Evolutionary conservation across 2,113 vertebrate genomes (phyloP), one percentile per base, ranked within the genome.

Genomic region (Conger conger): DNA sequence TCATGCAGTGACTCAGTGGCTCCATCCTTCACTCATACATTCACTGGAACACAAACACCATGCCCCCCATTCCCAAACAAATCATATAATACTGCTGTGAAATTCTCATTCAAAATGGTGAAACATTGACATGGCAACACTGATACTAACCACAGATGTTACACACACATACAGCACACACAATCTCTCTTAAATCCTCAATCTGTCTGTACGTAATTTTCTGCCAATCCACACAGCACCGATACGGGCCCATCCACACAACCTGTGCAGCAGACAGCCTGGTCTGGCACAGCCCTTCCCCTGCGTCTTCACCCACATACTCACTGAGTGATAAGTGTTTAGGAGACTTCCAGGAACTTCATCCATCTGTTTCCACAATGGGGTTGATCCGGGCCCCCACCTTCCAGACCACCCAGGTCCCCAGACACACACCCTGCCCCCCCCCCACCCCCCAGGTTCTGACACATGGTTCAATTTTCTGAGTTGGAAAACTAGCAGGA

Each of bases 331-430:
- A 80, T 83, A 84, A 84, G 81, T 33, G 77, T 5, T 84, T 92
- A 84, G 85, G 86, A 87, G 88, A 95, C 93, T 95, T 93, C 93
- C 92, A 94, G 92, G 95, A 93, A 96, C 93, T 93, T 94, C 91
- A 90, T 91, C 88, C 93, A 94, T 93, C 93, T 94, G 94, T 93
- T 94, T 96, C 93, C 95, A 94, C 93, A 95, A 93, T 94, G 92
- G 91, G 93, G 89, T 89, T 86, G 90, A 89, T 86, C 87, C 90
- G 37, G 68, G 2, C 68, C 27, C n/a, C 68, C 57, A n/a, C 23
- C 6, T 73, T 1, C 68, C 68, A 73, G 68, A 73, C 68, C 68
- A 73, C 68, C 68, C 68, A 73, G 36, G 80, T 57, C 80, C 84
- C 81, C 80, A 35, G 63, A 7, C 37, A 3, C 38, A 42, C n/a